These are phyloP conservation scores for Phataginus tricuspis DNA, from an alignment of 2,797 vertebrate genomes.

Conservation along the genomic window DNA sequence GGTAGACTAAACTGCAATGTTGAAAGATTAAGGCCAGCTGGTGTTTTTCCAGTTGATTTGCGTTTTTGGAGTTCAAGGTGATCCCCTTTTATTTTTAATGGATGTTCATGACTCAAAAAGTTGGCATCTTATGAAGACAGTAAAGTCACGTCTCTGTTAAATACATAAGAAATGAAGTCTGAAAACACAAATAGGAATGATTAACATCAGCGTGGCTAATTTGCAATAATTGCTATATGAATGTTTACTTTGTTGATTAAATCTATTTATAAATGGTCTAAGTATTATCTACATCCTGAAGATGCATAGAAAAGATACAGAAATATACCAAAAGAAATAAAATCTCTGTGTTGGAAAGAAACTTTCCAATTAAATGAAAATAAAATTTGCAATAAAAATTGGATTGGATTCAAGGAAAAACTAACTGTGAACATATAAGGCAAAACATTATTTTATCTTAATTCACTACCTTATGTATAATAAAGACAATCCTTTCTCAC, in stretches of 20 bases:
- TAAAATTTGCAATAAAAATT: conserved; percentile 26
- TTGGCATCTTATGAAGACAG: conserved; percentile 34
- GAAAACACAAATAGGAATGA: conserved; percentile 65
- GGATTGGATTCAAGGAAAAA: not conserved
- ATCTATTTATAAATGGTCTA: conserved; percentile 67
- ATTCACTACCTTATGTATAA: not conserved
- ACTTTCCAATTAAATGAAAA: conserved; percentile 44
- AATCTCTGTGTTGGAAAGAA: not conserved
- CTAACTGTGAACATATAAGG: not conserved
- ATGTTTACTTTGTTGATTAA: conserved; percentile 72
- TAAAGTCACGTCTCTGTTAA: conserved; percentile 63
- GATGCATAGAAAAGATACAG: not conserved
- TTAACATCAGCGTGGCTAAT: conserved; percentile 71
- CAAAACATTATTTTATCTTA: not conserved
- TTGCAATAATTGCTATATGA: conserved; percentile 71
- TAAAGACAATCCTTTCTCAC: not conserved
- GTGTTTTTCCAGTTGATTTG: conserved; percentile 81
- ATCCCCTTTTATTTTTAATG: conserved; percentile 72
- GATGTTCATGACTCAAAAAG: conserved; percentile 64
- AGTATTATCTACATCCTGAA: conserved; percentile 49
- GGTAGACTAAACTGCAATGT: conserved; percentile 28
- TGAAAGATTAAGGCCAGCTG: conserved; percentile 77
- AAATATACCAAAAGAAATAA: not conserved
- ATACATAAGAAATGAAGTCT: conserved; percentile 60
- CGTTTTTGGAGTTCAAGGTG: conserved; percentile 81